These are phyloP conservation scores for Solen grandis DNA, from an alignment of 1,140 invertebrate genomes.

Conservation along the genomic window DNA sequence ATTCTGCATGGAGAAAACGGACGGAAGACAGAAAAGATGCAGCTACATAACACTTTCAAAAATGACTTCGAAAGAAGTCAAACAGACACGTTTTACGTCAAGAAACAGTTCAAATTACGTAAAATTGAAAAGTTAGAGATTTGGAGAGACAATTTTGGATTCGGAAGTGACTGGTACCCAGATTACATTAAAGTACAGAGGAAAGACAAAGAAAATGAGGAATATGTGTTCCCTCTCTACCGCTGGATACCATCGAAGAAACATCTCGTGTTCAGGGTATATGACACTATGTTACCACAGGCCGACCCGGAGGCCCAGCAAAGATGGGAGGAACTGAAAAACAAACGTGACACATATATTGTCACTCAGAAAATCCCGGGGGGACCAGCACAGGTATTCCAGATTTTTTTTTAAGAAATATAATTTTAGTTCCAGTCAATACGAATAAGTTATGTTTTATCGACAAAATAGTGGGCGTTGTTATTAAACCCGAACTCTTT, in stretches of 20 bases:
- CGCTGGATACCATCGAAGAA: conserved; percentile 53
- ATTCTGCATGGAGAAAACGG: conserved; percentile 74
- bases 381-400: conserved; percentile 49
- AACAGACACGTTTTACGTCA: conserved; percentile 70
- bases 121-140: conserved; percentile 56
- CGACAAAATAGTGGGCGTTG: too few relatives aligned
- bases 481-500: too few relatives aligned
- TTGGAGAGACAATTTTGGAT: conserved; percentile 57
- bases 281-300: conserved; percentile 57
- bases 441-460: too few relatives aligned
- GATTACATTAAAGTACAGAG: conserved; percentile 43
- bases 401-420: too few relatives aligned
- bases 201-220: conserved; percentile 28
- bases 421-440: too few relatives aligned
- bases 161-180: conserved; percentile 56
- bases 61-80: conserved; percentile 79
- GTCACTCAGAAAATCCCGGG: conserved; percentile 29
- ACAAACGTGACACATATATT: conserved; percentile 40
- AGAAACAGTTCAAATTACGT: conserved; percentile 52
- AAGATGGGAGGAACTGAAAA: conserved; percentile 42
- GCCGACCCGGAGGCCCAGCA: conserved; percentile 46
- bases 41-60: conserved; percentile 71
- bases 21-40: conserved; percentile 64
- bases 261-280: conserved; percentile 44
- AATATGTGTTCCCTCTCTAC: conserved; percentile 55